phyloP scores from a whole-genome alignment of 2,113 vertebrate species.

The Columba janthina region DNA sequence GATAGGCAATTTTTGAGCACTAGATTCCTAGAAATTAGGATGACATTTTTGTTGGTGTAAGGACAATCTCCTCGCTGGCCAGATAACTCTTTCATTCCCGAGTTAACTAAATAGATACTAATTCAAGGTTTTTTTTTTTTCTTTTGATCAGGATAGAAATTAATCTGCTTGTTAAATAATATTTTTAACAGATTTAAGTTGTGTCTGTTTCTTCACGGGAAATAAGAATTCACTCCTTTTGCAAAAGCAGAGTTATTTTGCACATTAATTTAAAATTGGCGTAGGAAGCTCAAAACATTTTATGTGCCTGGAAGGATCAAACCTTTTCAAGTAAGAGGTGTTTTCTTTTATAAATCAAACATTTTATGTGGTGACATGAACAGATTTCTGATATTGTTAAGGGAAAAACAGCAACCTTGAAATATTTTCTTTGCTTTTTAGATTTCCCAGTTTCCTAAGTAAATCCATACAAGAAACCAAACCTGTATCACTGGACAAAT shows the following conservation, averaged over 20 bases:
- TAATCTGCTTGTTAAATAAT: background rate
- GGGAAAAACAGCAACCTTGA: background rate
- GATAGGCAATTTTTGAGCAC: background rate
- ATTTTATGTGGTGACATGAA: background rate
- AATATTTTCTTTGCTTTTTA: constrained; percentile 1
- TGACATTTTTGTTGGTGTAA: background rate
- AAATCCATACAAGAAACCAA: constrained; percentile 56
- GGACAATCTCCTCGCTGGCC: background rate
- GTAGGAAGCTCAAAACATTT: background rate
- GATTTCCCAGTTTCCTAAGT: constrained; percentile 53
- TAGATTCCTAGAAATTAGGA: background rate
- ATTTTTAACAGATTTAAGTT: background rate
- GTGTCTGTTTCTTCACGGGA: background rate
- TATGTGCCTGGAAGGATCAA: background rate
- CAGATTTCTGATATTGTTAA: background rate
- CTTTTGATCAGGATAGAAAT: background rate
- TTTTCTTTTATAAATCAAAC: background rate
- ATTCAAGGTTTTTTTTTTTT: background rate
- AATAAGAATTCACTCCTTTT: background rate
- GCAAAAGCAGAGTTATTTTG: background rate
- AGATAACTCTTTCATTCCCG: background rate
- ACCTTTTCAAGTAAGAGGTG: background rate
- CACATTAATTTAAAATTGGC: background rate
- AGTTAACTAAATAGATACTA: background rate
- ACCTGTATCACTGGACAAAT: constrained; percentile 48